Evolutionary conservation across 2,888 invertebrate genomes (phyloP).

Genomic region (Aelia acuminata): DNA sequence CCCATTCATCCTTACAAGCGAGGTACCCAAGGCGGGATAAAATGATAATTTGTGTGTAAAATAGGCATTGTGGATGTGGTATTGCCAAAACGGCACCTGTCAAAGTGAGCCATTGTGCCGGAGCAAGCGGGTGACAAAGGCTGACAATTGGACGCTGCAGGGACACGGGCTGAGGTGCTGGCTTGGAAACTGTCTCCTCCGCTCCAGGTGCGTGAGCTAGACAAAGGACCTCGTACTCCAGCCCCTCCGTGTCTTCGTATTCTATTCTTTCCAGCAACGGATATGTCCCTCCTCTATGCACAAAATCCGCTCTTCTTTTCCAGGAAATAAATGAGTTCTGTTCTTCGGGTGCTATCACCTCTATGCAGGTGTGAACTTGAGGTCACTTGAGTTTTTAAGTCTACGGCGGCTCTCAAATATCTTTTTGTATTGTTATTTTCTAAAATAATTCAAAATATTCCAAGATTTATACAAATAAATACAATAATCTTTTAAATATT

Average conservation of each 20-base stretch:
- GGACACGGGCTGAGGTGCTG: slow-evolving; percentile 36
- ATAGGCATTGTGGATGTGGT: slow-evolving; percentile 52
- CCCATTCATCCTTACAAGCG: background rate
- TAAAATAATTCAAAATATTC: background rate
- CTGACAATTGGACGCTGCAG: slow-evolving; percentile 21
- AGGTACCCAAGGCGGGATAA: background rate
- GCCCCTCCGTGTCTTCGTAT: slow-evolving; percentile 30
- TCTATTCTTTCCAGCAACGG: slow-evolving; percentile 39
- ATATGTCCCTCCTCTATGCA: slow-evolving; percentile 29
- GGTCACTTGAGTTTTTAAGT: background rate
- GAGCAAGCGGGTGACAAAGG: slow-evolving; percentile 15
- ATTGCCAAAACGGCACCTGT: slow-evolving; percentile 54
- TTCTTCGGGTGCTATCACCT: background rate
- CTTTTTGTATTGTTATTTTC: background rate
- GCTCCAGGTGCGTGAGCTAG: slow-evolving; percentile 31
- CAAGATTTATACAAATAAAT: too few relatives aligned
- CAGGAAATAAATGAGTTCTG: slow-evolving; percentile 32
- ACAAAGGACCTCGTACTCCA: slow-evolving; percentile 33
- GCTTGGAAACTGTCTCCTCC: slow-evolving; percentile 39
- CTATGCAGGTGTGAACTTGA: background rate
- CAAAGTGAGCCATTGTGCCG: slow-evolving; percentile 37
- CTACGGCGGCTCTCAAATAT: background rate
- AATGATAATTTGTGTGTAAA: slow-evolving; percentile 56
- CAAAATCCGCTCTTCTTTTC: slow-evolving; percentile 32
- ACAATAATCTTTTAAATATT: too few relatives aligned